Base-by-base conservation (phyloP, 2,113 vertebrate genomes). In the Callospermophilus lateralis region DNA sequence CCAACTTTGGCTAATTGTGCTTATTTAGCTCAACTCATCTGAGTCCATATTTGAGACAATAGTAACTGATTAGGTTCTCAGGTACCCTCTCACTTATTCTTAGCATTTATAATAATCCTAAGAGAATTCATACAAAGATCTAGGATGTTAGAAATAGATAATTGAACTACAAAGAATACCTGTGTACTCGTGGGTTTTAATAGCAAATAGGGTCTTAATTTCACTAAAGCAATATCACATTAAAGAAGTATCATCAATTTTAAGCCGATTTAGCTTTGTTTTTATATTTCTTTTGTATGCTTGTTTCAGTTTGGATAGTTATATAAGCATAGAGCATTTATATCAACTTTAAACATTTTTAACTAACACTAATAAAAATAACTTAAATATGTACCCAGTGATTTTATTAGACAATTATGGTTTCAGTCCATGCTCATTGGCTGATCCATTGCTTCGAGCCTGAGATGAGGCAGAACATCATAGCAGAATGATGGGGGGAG, bases 241-340 rank as follows among this genome's bases (percentile, higher is more conserved):
- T 76, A 78, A 92, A 53, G 45, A 85, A 78, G 77, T 90, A 45
- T 42, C 86, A 81, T 83, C 70, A 37, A 77, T 45, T 55, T 72
- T 83, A 96, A 48, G 5, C 32, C 92, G 87, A 70, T 84, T 70
- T 80, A 37, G 34, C 34, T 79, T 53, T 85, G 19, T 67, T 34
- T 85, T 91, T 86, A 91, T 87, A n/a, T 67, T 88, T 53, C 61
- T 83, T 55, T 92, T 76, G 30, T 94, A 51, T 67, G 42, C 77
- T 65, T 72, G 24, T n/a, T 86, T 94, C 87, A 13, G 6, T 51
- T 51, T 51, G 48, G 70, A 76, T 61, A 87, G 58, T 8, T 78
- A 26, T 26, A 53, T 68, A 58, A 76, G 11, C 19, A 78, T 74
- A 53, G 80, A 51, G 3, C 20, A 84, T 92, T 91, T 90, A 84